Percentiles rank a stretch among this genome's conserved stretches.
Evolutionary conservation across 2,888 invertebrate species (phyloP).

Genomic region (Bellardia bayeri): DNA sequence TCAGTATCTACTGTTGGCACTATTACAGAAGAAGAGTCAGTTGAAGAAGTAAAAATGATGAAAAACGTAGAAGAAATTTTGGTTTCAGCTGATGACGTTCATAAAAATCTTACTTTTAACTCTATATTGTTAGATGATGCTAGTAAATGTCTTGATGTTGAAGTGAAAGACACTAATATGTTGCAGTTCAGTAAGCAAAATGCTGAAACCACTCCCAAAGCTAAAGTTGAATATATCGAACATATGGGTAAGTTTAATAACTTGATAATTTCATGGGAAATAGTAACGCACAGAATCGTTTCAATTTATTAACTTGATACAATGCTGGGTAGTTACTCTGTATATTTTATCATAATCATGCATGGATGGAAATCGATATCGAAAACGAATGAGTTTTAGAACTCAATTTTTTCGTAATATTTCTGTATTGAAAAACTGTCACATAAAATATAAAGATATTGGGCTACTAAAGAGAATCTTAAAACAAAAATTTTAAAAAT

Average conservation of each 20-base stretch:
- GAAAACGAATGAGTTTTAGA: no score
- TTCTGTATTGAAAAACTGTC: no score
- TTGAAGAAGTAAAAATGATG: constrained; percentile 16
- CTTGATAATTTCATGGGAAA: no score
- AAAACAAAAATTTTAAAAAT: no score
- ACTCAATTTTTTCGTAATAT: no score
- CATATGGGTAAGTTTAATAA: constrained; percentile 42
- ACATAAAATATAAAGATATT: no score
- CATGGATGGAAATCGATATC: no score
- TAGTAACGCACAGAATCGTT: neutral
- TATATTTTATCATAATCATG: no score
- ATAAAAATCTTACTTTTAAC: neutral
- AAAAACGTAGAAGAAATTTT: constrained; percentile 6
- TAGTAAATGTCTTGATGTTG: neutral
- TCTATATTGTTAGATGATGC: neutral
- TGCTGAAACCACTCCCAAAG: neutral
- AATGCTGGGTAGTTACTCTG: no score
- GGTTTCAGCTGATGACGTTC: neutral
- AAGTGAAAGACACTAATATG: no score
- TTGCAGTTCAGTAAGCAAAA: neutral
- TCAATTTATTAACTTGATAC: neutral
- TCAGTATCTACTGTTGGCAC: constrained; percentile 66
- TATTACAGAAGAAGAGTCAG: constrained; percentile 65
- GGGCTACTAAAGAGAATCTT: no score
- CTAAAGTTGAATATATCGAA: neutral